Conservation (phyloP, 35 echinoderm and acorn worm species). For the Apostichopus japonicus region DNA sequence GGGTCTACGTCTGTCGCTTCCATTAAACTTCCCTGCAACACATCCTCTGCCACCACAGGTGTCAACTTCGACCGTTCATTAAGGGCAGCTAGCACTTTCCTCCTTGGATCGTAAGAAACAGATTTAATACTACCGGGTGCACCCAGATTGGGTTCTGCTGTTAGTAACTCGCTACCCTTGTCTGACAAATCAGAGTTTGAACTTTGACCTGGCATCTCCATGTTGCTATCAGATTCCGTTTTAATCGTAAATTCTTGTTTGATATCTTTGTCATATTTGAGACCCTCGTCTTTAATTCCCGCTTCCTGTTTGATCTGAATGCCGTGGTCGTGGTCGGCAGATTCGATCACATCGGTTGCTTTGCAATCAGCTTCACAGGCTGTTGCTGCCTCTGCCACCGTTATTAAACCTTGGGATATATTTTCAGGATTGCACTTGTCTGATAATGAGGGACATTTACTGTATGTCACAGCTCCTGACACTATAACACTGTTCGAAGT, state of each 20-base stretch:
- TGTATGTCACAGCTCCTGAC: constrained; percentile 7
- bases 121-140: neutral
- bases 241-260: neutral
- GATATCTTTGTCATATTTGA: neutral
- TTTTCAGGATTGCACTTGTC: neutral
- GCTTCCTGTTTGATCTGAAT: constrained; percentile 11
- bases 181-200: neutral
- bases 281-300: neutral
- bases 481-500: constrained; percentile 25
- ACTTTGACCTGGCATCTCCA: neutral
- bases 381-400: neutral
- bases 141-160: neutral
- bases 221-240: neutral
- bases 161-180: neutral
- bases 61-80: constrained; percentile 5
- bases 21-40: neutral
- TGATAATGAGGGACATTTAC: neutral
- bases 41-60: neutral
- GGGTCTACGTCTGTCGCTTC: too few species aligned
- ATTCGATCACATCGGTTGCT: neutral
- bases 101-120: constrained; percentile 44
- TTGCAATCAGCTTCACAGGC: neutral
- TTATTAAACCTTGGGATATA: neutral
- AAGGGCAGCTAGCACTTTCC: constrained; percentile 41
- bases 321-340: neutral